These are phyloP conservation scores for Apostichopus parvimensis DNA, from an alignment of 35 echinoderm and acorn worm species.

Conservation along the genomic window DNA sequence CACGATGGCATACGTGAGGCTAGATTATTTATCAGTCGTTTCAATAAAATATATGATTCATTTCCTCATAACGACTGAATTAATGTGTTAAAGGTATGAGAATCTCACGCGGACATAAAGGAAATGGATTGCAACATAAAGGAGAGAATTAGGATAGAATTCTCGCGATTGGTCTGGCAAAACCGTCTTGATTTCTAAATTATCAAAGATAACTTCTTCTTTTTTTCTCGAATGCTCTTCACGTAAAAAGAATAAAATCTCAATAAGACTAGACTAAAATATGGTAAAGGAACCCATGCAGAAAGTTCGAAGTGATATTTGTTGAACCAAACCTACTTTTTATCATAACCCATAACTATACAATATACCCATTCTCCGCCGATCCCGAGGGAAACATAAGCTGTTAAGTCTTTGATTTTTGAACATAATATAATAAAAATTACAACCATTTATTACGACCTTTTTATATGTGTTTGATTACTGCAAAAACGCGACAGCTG, in stretches of 20 bases:
- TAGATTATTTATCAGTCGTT: slow-evolving; percentile 35
- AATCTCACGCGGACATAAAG: slow-evolving; percentile 11
- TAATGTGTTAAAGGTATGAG: slow-evolving; percentile 43
- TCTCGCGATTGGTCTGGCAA: not conserved
- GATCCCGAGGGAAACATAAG: not conserved
- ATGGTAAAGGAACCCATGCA: not conserved
- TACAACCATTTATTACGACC: not conserved
- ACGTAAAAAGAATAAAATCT: not conserved
- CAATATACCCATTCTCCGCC: too few relatives aligned
- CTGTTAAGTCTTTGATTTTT: not conserved
- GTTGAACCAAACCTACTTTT: slow-evolving; percentile 29
- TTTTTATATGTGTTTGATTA: not conserved
- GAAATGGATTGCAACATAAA: slow-evolving; percentile 34
- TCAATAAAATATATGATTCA: slow-evolving; percentile 43
- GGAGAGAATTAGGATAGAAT: slow-evolving; percentile 10
- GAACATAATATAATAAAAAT: not conserved
- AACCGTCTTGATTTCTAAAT: slow-evolving; percentile 24
- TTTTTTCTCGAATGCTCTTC: not conserved
- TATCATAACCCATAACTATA: not conserved
- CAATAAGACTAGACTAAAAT: not conserved
- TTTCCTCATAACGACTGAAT: slow-evolving; percentile 49
- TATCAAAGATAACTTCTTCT: not conserved
- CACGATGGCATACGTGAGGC: not conserved
- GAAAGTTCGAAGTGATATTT: not conserved
- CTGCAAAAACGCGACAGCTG: too few relatives aligned